phyloP scores from a whole-genome alignment of 2,888 invertebrate genomes.

The Trissonchulus latispiculum region DNA sequence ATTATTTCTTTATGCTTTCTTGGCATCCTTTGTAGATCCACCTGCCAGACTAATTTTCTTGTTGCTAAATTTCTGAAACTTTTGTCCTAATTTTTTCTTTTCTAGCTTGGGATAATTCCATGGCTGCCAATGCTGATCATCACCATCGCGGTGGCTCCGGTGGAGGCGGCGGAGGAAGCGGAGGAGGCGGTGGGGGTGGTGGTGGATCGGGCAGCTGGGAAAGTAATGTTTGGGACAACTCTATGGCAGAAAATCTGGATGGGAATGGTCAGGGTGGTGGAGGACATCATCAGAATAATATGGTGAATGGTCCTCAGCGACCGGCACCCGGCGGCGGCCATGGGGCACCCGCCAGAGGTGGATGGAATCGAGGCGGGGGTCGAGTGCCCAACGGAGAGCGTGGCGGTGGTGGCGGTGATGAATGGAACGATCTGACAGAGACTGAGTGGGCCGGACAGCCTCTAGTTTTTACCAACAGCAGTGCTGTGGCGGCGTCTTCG shows the following conservation, averaged over 20 bases:
- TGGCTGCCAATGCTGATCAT: too few species aligned
- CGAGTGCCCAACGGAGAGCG: background rate
- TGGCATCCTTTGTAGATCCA: too few species aligned
- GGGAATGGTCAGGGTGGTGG: background rate
- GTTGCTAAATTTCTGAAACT: too few species aligned
- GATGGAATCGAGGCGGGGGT: background rate
- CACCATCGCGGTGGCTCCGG: too few species aligned
- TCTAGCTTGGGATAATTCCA: too few species aligned
- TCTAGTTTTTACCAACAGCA: conserved; percentile 9
- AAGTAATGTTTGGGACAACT: conserved; percentile 9
- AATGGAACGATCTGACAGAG: background rate
- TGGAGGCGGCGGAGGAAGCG: background rate
- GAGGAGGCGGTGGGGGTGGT: background rate
- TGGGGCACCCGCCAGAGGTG: background rate
- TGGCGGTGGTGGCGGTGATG: background rate
- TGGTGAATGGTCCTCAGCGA: conserved; percentile 1
- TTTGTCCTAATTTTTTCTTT: too few species aligned
- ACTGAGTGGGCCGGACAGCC: conserved; percentile 7
- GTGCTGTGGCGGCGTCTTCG: background rate
- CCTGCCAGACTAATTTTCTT: too few species aligned
- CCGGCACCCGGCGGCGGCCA: background rate
- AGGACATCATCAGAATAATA: background rate
- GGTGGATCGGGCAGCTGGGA: background rate
- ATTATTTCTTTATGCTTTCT: too few species aligned
- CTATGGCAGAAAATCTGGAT: conserved; percentile 13